These are phyloP conservation scores for Nemotelus nigrinus DNA, from an alignment of 2,888 invertebrate species.

Conservation along the genomic window DNA sequence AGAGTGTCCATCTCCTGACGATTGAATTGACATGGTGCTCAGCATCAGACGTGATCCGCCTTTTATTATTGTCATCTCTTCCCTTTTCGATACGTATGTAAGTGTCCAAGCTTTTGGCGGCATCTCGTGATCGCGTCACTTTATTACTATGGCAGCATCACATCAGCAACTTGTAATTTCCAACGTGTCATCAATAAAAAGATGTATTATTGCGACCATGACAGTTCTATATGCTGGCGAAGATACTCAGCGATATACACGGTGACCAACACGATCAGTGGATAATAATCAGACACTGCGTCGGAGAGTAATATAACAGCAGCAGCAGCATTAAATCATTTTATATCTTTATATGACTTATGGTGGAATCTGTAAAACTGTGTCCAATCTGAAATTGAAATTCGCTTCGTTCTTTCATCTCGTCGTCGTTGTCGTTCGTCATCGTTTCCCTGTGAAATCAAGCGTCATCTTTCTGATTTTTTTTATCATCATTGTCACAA, in stretches of 20 bases:
- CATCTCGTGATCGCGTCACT: conserved; percentile 4
- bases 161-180: conserved; percentile 33
- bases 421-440: conserved; percentile 3
- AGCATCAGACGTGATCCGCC: conserved; percentile 34
- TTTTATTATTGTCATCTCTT: conserved; percentile 43
- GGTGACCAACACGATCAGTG: conserved; percentile 35
- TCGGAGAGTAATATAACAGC: neutral
- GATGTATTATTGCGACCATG: conserved; percentile 37
- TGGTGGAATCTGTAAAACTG: conserved; percentile 36
- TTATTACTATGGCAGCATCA: neutral
- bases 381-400: conserved; percentile 44
- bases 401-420: conserved; percentile 42
- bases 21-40: conserved; percentile 42
- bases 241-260: neutral
- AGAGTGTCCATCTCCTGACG: conserved; percentile 42
- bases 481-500: conserved; percentile 11
- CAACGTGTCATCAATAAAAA: conserved; percentile 43
- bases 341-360: conserved; percentile 31
- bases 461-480: conserved; percentile 19
- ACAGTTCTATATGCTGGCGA: conserved; percentile 23
- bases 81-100: conserved; percentile 7
- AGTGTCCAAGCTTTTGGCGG: conserved; percentile 31
- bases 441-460: conserved; percentile 4
- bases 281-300: conserved; percentile 9
- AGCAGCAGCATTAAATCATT: conserved; percentile 18